Evolutionary conservation across 2,888 invertebrate species (phyloP).

Genomic region (Amiota mariae): DNA sequence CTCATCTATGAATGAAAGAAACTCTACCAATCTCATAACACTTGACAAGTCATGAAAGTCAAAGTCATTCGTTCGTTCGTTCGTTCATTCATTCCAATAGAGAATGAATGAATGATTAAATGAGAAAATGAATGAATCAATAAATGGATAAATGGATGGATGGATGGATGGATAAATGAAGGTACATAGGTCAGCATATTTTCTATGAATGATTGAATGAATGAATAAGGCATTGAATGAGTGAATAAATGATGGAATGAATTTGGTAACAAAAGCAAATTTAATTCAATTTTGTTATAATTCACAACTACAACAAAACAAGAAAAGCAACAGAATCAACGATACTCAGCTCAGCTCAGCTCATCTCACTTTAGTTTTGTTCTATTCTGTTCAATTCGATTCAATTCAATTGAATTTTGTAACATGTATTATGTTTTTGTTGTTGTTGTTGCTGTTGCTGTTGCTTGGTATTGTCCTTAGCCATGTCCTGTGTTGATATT

Average conservation of each 20-base stretch:
- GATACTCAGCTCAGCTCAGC: neutral
- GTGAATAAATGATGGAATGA: neutral
- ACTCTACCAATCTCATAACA: neutral
- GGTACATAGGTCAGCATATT: no score
- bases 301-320: constrained; percentile 9
- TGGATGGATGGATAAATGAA: neutral
- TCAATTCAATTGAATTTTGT: neutral
- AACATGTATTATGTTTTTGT: no score
- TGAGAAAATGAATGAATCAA: neutral
- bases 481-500: no score
- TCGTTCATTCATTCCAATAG: neutral
- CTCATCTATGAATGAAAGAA: no score
- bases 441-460: no score
- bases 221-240: neutral
- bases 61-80: neutral
- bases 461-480: no score
- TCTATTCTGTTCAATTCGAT: neutral
- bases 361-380: neutral
- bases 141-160: neutral
- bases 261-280: neutral
- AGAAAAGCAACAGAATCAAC: neutral
- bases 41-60: constrained; percentile 17
- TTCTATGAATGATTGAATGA: neutral
- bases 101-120: neutral
- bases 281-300: constrained; percentile 21